phyloP scores from a whole-genome alignment of 2,797 vertebrate genomes.

The Rhinichthys osculus region DNA sequence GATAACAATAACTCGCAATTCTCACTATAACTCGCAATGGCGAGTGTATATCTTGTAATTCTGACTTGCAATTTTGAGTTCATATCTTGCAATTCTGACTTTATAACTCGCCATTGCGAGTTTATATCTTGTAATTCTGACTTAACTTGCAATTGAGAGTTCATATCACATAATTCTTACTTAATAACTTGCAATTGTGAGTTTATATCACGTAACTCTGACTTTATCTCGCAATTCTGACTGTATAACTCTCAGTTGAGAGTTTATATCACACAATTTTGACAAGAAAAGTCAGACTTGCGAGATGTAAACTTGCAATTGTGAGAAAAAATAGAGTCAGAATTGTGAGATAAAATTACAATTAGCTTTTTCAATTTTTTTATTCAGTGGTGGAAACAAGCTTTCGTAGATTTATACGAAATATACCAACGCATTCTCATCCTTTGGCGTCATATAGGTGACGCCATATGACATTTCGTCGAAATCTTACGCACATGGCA shows the following conservation, averaged over 20 bases:
- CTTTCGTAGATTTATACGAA: background rate
- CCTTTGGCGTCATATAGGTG: too few species aligned
- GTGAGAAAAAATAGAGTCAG: background rate
- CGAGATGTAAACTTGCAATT: background rate
- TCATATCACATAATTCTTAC: background rate
- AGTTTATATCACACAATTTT: background rate
- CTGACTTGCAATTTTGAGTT: background rate
- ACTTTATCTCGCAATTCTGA: background rate
- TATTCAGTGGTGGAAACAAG: background rate
- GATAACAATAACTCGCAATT: background rate
- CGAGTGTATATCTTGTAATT: accelerated
- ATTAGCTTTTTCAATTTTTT: background rate
- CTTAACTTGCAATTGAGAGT: background rate
- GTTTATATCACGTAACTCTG: background rate
- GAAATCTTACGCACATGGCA: too few species aligned
- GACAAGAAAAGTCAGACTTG: background rate
- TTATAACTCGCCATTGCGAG: background rate
- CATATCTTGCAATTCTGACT: background rate
- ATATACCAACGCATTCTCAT: too few species aligned
- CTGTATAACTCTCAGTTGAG: background rate
- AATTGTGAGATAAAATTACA: background rate
- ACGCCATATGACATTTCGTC: too few species aligned
- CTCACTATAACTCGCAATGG: background rate
- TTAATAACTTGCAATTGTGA: background rate
- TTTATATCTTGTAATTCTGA: background rate